Conservation (phyloP, 2,113 vertebrate species). For the Etheostoma spectabile region DNA sequence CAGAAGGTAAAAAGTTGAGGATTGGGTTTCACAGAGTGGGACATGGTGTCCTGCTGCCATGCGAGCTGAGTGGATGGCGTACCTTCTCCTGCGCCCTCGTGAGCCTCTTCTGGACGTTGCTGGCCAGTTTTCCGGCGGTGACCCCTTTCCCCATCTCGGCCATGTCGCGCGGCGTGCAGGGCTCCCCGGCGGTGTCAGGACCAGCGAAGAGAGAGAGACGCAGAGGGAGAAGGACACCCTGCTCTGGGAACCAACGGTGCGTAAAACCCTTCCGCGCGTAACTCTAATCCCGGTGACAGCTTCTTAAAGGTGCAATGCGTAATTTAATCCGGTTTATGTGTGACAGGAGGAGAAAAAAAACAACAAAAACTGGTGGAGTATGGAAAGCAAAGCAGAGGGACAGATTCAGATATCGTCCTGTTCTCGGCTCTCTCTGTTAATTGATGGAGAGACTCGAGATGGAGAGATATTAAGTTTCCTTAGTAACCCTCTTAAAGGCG, state of each 20-base stretch:
- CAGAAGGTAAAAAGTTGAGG: not conserved
- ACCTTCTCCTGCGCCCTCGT: slow-evolving; percentile 98
- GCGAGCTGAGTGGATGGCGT: slow-evolving; percentile 16
- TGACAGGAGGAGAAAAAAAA: not conserved
- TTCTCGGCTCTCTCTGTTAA: slow-evolving; percentile 44
- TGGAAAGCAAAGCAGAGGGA: not conserved
- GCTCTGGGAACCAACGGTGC: slow-evolving; percentile 38
- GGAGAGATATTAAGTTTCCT: slow-evolving; percentile 69
- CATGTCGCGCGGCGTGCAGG: slow-evolving; percentile 82
- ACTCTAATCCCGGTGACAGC: slow-evolving; percentile 72
- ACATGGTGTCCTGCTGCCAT: slow-evolving; percentile 35
- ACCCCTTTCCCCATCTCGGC: slow-evolving; percentile 96
- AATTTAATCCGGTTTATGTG: slow-evolving; percentile 56
- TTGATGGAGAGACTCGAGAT: slow-evolving; percentile 58
- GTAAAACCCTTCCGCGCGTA: slow-evolving; percentile 66
- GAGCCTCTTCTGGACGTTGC: slow-evolving; percentile 95
- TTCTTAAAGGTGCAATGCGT: slow-evolving; percentile 76
- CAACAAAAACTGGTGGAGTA: not conserved
- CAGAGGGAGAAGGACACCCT: slow-evolving; percentile 29
- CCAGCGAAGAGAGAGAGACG: slow-evolving; percentile 11
- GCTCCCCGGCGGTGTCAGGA: slow-evolving; percentile 38
- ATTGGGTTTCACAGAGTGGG: slow-evolving; percentile 48
- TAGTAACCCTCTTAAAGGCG: slow-evolving; percentile 80
- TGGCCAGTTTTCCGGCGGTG: slow-evolving; percentile 95
- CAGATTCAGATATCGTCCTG: not conserved